A percentile compares a stretch with the other conserved stretches of the same genome.
Evolutionary conservation across 2,888 invertebrate genomes (phyloP).

Genomic region (Cerceris rybyensis): DNA sequence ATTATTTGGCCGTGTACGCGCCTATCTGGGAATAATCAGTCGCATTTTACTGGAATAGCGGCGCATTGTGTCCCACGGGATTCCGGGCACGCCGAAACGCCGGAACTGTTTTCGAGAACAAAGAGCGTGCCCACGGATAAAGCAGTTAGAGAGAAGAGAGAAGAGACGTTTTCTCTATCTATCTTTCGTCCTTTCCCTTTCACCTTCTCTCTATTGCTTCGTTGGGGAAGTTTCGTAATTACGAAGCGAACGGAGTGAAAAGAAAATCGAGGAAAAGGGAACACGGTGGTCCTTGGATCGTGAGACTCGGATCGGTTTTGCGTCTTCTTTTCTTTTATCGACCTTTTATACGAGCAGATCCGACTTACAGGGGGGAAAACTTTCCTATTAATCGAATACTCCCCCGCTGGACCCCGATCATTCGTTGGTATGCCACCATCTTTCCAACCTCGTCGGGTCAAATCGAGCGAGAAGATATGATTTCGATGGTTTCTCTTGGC

Average conservation of each 20-base stretch:
- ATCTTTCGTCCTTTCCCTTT: background rate
- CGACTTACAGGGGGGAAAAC: conserved; percentile 45
- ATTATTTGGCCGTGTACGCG: conserved; percentile 29
- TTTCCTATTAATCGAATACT: conserved; percentile 71
- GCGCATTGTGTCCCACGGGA: conserved; percentile 39
- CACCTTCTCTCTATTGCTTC: background rate
- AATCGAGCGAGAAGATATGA: conserved; percentile 9
- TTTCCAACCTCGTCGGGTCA: background rate
- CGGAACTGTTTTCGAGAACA: conserved; percentile 36
- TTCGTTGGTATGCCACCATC: background rate
- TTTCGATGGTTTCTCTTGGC: conserved; percentile 1
- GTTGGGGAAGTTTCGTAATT: conserved; percentile 52
- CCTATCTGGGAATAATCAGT: conserved; percentile 54
- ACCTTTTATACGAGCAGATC: conserved; percentile 20
- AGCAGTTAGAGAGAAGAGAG: conserved; percentile 23
- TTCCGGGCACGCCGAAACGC: conserved; percentile 19
- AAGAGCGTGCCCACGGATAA: conserved; percentile 39
- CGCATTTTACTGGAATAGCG: conserved; percentile 46
- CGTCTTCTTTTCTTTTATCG: conserved; percentile 13
- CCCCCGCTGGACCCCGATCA: background rate
- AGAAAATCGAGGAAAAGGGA: conserved; percentile 8
- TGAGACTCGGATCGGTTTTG: conserved; percentile 36
- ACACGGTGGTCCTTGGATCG: conserved; percentile 31
- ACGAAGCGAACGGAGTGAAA: conserved; percentile 24
- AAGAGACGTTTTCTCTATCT: background rate